Evolutionary conservation across 2,113 vertebrate species (phyloP).

Genomic region (Cyrtonyx montezumae): DNA sequence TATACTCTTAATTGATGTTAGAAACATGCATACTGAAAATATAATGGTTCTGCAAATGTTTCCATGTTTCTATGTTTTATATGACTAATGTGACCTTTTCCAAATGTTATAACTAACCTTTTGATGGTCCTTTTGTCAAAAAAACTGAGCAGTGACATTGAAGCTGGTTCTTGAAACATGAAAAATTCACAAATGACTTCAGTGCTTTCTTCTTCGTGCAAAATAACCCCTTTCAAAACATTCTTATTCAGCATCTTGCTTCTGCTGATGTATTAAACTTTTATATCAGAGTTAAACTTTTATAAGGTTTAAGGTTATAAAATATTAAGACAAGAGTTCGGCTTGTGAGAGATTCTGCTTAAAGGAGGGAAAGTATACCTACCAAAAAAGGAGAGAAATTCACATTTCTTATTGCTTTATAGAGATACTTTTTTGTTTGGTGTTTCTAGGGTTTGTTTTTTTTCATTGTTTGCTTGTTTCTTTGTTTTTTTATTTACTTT

Average conservation of each 20-base stretch:
- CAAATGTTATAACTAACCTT: slow-evolving; percentile 46
- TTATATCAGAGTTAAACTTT: slow-evolving; percentile 77
- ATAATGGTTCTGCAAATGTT: background rate
- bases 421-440: background rate
- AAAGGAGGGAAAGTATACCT: background rate
- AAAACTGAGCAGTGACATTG: slow-evolving; percentile 25
- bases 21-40: background rate
- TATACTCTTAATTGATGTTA: background rate
- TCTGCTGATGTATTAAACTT: slow-evolving; percentile 72
- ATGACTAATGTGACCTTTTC: slow-evolving; percentile 6
- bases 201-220: slow-evolving; percentile 33
- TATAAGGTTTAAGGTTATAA: slow-evolving; percentile 76
- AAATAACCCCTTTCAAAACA: slow-evolving; percentile 48
- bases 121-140: background rate
- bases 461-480: background rate
- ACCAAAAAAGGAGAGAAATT: background rate
- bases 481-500: background rate
- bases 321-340: slow-evolving; percentile 74
- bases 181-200: slow-evolving; percentile 69
- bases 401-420: background rate
- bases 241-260: slow-evolving; percentile 63
- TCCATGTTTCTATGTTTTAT: background rate
- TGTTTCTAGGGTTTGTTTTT: background rate
- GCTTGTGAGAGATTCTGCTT: slow-evolving; percentile 41
- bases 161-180: slow-evolving; percentile 36